These are phyloP conservation scores for Dipodomys merriami DNA, from an alignment of 2,113 vertebrate species.

Conservation along the genomic window DNA sequence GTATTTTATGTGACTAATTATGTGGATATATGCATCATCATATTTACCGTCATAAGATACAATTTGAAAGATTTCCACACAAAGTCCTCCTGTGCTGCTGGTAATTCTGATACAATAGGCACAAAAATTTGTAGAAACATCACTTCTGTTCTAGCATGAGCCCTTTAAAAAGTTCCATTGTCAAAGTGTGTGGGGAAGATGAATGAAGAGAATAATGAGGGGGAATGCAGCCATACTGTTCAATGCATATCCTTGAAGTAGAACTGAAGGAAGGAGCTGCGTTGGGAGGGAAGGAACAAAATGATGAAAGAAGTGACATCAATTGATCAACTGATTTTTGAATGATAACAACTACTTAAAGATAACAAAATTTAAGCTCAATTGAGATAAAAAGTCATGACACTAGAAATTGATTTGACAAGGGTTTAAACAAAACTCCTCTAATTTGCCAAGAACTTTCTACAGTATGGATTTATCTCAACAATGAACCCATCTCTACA, in stretches of 20 bases:
- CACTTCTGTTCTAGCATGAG: neutral
- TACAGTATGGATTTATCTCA: neutral
- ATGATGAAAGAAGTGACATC: too few species aligned
- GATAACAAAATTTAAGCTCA: neutral
- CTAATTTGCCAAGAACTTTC: neutral
- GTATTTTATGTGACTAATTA: neutral
- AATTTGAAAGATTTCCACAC: neutral
- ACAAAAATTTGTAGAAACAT: neutral
- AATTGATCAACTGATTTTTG: too few species aligned
- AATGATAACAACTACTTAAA: too few species aligned
- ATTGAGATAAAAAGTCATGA: neutral
- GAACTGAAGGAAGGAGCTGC: too few species aligned
- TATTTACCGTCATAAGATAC: neutral
- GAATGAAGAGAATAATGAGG: too few species aligned
- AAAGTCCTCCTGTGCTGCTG: neutral
- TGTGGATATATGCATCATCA: neutral
- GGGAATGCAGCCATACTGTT: too few species aligned
- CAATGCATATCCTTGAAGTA: too few species aligned
- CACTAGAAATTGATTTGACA: neutral
- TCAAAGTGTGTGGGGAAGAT: too few species aligned
- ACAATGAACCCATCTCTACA: neutral
- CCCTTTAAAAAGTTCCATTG: neutral
- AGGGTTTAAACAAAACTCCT: neutral
- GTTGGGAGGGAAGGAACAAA: too few species aligned
- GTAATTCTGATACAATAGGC: neutral